Evolutionary conservation across 2,888 invertebrate species (phyloP).

Genomic region (Dromius quadrimaculatus): DNA sequence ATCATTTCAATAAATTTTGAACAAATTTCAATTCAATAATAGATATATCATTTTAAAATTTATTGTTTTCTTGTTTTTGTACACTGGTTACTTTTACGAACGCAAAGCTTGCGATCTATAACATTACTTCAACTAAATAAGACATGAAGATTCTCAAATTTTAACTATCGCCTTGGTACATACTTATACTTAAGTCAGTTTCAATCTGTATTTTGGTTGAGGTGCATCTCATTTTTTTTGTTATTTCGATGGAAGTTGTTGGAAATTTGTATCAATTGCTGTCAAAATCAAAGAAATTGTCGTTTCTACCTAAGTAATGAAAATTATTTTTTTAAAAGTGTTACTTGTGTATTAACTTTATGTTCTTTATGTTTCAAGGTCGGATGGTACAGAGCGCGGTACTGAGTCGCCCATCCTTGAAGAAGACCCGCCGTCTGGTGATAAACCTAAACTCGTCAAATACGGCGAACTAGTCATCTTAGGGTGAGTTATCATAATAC

Average conservation of each 20-base stretch:
- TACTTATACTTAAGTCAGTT: constrained; percentile 13
- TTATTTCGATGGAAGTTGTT: not conserved
- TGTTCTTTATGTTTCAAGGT: constrained; percentile 65
- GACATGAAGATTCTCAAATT: no score
- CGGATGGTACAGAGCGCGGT: constrained; percentile 74
- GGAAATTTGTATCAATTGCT: not conserved
- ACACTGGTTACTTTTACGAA: no score
- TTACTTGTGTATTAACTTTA: no score
- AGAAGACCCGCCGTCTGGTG: constrained; percentile 81
- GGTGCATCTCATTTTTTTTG: not conserved
- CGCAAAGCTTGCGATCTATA: no score
- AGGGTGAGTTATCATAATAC: constrained; percentile 82
- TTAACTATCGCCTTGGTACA: no score
- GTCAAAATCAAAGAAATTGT: not conserved
- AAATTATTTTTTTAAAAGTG: not conserved
- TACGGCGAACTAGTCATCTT: constrained; percentile 95
- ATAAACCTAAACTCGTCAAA: constrained; percentile 85
- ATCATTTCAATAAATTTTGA: no score
- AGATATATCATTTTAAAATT: no score
- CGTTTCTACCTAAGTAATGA: constrained; percentile 2
- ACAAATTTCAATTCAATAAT: no score
- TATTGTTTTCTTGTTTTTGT: no score
- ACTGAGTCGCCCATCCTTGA: constrained; percentile 82
- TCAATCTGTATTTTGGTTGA: constrained; percentile 3
- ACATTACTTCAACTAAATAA: no score